Evolutionary conservation across 2,113 vertebrate species (phyloP), one percentile per base, ranked within the genome.

Genomic region (Campylorhamphus procurvoides): DNA sequence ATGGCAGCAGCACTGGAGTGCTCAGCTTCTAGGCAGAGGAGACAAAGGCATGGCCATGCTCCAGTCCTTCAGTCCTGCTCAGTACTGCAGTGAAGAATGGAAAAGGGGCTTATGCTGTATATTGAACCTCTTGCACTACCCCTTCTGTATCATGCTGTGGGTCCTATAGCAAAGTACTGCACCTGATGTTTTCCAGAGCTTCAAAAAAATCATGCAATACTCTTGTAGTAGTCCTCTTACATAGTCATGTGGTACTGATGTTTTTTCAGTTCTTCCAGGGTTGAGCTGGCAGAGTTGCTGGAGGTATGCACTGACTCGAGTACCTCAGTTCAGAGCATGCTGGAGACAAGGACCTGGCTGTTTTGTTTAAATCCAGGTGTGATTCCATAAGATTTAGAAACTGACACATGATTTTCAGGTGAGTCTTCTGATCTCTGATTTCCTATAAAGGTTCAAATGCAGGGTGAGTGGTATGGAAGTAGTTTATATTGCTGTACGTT

Each of bases 71-170:
- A 25, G 74, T 82, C 64, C 47, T 9, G 7, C 47, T 64, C 47
- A 18, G 33, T 20, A 25, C 19, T 39, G 18, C 27, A 27, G 6
- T 8, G 60, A 59, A 50, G 28, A 33, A 12, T 68, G 44, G n/a
- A 35, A 60, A 69, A 46, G 39, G 4, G 33, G 5, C 16, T 58
- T 24, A 4, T 0, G 0, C 52, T 80, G 33, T 12, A 1, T 55
- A 27, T 7, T 39, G 24, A 86, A 53, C 67, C 23, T 31, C 16
- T 68, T 60, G 52, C 14, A 2, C 25, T 37, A 7, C 33, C 10
- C 64, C 20, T 63, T 68, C 44, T 60, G 15, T 28, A 12, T 29
- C 4, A 3, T 35, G 3, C 33, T 68, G 56, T 12, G 15, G 12
- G 3, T 84, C 31, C 66, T 17, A 5, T 39, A 60, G 18, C 37